A percentile compares a stretch with the other conserved stretches of the same genome.
Evolutionary conservation across 2,888 invertebrate genomes (phyloP).

Genomic region (Brachyptera risi): DNA sequence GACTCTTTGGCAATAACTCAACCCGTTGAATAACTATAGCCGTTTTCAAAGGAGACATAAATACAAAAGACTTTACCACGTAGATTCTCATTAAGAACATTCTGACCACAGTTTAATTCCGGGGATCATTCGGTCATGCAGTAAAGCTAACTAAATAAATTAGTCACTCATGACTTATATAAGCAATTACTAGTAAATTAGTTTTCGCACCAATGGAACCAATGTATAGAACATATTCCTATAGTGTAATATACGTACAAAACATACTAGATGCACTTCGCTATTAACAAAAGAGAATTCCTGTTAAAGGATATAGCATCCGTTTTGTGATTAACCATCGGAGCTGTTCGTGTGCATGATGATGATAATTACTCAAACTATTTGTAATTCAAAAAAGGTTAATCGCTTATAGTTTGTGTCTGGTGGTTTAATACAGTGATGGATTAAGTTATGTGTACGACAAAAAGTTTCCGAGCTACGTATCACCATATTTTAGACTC

Average conservation of each 20-base stretch:
- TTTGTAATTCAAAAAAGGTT: too few relatives aligned
- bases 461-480: too few relatives aligned
- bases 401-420: too few relatives aligned
- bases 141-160: constrained; percentile 7
- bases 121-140: not conserved
- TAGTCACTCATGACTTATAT: not conserved
- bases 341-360: too few relatives aligned
- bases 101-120: constrained; percentile 1
- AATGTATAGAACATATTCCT: not conserved
- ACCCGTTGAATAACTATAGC: too few relatives aligned
- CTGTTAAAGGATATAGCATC: not conserved
- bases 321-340: too few relatives aligned
- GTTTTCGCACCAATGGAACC: constrained; percentile 4
- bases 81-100: constrained; percentile 1
- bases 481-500: too few relatives aligned
- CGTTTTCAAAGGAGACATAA: not conserved
- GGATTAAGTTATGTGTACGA: too few relatives aligned
- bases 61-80: not conserved
- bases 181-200: not conserved
- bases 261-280: not conserved
- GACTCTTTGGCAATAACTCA: not conserved
- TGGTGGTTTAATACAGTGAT: not conserved
- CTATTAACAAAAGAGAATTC: not conserved
- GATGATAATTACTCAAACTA: too few relatives aligned
- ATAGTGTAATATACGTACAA: too few relatives aligned